Evolutionary conservation across 1,140 invertebrate genomes (phyloP).

Genomic region (Saccostrea glomerata): DNA sequence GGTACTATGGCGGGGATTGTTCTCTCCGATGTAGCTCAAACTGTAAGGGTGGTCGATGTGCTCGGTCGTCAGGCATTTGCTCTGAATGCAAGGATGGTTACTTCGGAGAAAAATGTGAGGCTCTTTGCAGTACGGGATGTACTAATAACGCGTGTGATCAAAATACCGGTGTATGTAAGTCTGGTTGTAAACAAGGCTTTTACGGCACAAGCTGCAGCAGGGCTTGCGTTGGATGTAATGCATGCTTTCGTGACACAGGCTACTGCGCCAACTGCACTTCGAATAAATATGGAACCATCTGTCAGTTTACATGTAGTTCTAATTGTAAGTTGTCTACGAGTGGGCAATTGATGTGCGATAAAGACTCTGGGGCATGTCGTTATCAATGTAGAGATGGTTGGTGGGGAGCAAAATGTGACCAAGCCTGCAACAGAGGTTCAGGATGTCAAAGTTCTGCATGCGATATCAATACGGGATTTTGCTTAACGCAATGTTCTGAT

Average conservation of each 20-base stretch:
- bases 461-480: conserved; percentile 37
- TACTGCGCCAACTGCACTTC: conserved; percentile 26
- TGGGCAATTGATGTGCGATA: conserved; percentile 21
- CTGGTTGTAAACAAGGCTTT: conserved; percentile 11
- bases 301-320: conserved; percentile 35
- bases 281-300: conserved; percentile 37
- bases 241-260: conserved; percentile 15
- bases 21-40: neutral
- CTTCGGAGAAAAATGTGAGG: conserved; percentile 48
- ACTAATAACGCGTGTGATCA: conserved; percentile 7
- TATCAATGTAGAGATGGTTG: conserved; percentile 46
- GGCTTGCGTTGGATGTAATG: neutral
- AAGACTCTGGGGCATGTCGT: neutral
- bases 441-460: conserved; percentile 41
- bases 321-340: conserved; percentile 36
- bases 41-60: conserved; percentile 43
- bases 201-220: conserved; percentile 27
- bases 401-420: conserved; percentile 42
- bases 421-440: conserved; percentile 10
- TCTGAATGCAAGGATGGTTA: conserved; percentile 57
- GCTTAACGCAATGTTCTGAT: conserved; percentile 23
- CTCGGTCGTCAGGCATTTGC: conserved; percentile 51
- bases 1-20: conserved; percentile 17
- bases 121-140: conserved; percentile 27
- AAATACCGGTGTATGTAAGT: neutral